phyloP scores from a whole-genome alignment of 1,140 invertebrate species.

The Drosophila seguyi region DNA sequence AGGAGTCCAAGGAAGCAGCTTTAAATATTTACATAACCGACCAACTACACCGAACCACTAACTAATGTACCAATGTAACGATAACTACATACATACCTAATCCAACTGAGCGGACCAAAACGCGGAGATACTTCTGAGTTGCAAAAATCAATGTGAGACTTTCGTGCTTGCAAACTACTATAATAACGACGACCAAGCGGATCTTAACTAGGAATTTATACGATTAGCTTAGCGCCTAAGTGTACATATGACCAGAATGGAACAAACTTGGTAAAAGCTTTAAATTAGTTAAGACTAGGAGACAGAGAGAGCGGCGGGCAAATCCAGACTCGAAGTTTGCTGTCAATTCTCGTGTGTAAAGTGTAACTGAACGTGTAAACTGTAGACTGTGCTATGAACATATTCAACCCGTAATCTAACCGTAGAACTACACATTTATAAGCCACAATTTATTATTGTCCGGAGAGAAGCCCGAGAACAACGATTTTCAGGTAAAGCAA shows the following conservation, averaged over 20 bases:
- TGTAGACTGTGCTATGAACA: conserved; percentile 72
- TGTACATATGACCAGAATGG: conserved; percentile 77
- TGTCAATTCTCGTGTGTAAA: conserved; percentile 53
- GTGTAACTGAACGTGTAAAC: conserved; percentile 74
- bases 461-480: conserved; percentile 18
- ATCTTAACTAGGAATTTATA: conserved; percentile 30
- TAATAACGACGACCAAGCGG: conserved; percentile 10
- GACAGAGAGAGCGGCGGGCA: conserved; percentile 20
- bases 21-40: conserved; percentile 32
- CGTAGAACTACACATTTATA: conserved; percentile 16
- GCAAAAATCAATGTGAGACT: conserved; percentile 36
- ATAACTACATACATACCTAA: conserved; percentile 37
- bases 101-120: conserved; percentile 47
- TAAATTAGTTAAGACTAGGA: conserved; percentile 60
- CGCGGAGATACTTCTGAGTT: conserved; percentile 16
- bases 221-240: conserved; percentile 49
- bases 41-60: conserved; percentile 31
- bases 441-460: conserved; percentile 21
- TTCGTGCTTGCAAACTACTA: conserved; percentile 5
- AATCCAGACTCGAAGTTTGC: conserved; percentile 35
- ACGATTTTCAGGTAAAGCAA: conserved; percentile 60
- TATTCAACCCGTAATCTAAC: conserved; percentile 34
- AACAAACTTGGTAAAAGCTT: conserved; percentile 78
- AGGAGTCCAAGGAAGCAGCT: conserved; percentile 48
- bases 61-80: conserved; percentile 40